Evolutionary conservation across 2,888 invertebrate species (phyloP).

Genomic region (Agrotis clavis): DNA sequence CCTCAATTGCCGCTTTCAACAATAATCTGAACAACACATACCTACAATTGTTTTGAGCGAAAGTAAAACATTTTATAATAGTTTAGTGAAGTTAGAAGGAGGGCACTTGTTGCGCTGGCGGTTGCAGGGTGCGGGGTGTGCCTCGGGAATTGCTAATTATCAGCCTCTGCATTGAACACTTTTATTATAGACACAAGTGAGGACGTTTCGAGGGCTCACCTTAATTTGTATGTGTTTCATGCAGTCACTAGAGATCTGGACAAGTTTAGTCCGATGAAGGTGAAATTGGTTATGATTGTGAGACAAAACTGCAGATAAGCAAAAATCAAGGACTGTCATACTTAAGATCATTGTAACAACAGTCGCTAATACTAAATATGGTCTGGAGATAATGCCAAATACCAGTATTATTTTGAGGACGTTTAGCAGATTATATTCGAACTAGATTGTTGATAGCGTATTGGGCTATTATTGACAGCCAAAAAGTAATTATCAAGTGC

Average conservation of each 20-base stretch:
- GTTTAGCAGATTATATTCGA: no score
- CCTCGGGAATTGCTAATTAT: background rate
- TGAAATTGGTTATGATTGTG: no score
- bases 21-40: no score
- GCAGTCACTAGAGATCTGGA: no score
- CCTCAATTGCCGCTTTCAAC: no score
- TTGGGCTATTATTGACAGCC: background rate
- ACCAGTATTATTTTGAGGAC: no score
- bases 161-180: background rate
- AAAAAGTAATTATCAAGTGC: background rate
- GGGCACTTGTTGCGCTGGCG: conserved; percentile 8
- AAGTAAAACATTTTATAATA: conserved; percentile 19
- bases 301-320: no score
- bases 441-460: background rate
- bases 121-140: background rate
- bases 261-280: no score
- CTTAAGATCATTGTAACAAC: background rate
- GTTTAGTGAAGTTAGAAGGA: conserved; percentile 7
- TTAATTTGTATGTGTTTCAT: background rate
- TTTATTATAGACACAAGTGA: background rate
- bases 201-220: background rate
- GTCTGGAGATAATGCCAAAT: no score
- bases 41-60: conserved; percentile 12
- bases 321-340: no score
- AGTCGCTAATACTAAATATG: background rate